A percentile compares a stretch with the other conserved stretches of the same genome.
phyloP scores from a whole-genome alignment of 2,797 vertebrate species.

The Erpetoichthys calabaricus region DNA sequence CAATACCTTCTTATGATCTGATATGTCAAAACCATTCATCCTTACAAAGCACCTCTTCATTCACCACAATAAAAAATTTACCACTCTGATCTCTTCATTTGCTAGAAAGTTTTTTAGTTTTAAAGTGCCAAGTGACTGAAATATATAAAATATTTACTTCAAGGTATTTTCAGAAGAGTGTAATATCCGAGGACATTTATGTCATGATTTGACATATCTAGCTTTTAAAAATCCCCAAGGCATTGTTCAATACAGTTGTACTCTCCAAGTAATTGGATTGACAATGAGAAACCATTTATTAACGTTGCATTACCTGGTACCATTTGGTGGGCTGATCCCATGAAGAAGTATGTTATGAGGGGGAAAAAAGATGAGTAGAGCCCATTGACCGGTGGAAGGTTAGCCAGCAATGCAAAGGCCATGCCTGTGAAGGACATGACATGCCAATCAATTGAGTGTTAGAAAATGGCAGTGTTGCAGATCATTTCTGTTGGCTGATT shows the following conservation, averaged over 20 bases:
- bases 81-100: too few relatives aligned
- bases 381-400: slow-evolving; percentile 75
- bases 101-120: too few relatives aligned
- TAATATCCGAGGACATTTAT: too few relatives aligned
- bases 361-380: slow-evolving; percentile 90
- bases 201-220: too few relatives aligned
- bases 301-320: slow-evolving; percentile 65
- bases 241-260: not conserved
- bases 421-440: slow-evolving; percentile 50
- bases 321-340: slow-evolving; percentile 82
- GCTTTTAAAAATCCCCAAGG: too few relatives aligned
- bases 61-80: too few relatives aligned
- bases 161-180: too few relatives aligned
- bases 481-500: not conserved
- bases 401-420: slow-evolving; percentile 80
- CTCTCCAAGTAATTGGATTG: not conserved
- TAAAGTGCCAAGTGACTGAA: too few relatives aligned
- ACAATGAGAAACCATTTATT: not conserved
- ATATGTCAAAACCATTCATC: too few relatives aligned
- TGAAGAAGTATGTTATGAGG: slow-evolving; percentile 72
- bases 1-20: too few relatives aligned
- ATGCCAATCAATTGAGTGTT: not conserved
- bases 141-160: too few relatives aligned
- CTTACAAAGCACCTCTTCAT: too few relatives aligned
- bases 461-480: not conserved